These are phyloP conservation scores for Myathropa florea DNA, from an alignment of 2,888 invertebrate genomes.

Conservation along the genomic window DNA sequence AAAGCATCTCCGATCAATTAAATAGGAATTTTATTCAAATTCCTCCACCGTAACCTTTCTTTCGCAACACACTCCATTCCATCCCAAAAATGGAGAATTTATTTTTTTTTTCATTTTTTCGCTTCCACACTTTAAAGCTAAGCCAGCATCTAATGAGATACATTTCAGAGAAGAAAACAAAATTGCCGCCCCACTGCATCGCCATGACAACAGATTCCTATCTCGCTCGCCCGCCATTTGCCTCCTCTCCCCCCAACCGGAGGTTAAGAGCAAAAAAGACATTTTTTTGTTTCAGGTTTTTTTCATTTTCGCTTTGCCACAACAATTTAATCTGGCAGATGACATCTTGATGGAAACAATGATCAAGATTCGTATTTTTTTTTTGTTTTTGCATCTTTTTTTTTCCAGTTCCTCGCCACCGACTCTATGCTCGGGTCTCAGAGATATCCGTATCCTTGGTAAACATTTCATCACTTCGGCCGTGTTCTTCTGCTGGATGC, in stretches of 20 bases:
- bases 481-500: not conserved
- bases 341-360: slow-evolving; percentile 53
- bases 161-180: not conserved
- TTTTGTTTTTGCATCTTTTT: too few species aligned
- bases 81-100: not conserved
- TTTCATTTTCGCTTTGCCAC: slow-evolving; percentile 43
- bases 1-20: not conserved
- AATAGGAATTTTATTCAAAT: not conserved
- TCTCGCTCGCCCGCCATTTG: not conserved
- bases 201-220: not conserved
- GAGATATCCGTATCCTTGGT: slow-evolving; percentile 44
- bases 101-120: too few species aligned
- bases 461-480: slow-evolving; percentile 32
- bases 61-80: not conserved
- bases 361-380: slow-evolving; percentile 29
- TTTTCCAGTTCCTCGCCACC: not conserved
- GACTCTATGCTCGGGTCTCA: slow-evolving; percentile 14
- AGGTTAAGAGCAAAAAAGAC: not conserved
- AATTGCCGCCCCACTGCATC: not conserved
- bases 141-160: not conserved
- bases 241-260: not conserved
- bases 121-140: not conserved
- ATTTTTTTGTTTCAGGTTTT: not conserved
- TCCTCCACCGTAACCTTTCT: not conserved
- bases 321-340: slow-evolving; percentile 48